Conservation (phyloP, 1,140 invertebrate species). For the Lepidurus packardi region DNA sequence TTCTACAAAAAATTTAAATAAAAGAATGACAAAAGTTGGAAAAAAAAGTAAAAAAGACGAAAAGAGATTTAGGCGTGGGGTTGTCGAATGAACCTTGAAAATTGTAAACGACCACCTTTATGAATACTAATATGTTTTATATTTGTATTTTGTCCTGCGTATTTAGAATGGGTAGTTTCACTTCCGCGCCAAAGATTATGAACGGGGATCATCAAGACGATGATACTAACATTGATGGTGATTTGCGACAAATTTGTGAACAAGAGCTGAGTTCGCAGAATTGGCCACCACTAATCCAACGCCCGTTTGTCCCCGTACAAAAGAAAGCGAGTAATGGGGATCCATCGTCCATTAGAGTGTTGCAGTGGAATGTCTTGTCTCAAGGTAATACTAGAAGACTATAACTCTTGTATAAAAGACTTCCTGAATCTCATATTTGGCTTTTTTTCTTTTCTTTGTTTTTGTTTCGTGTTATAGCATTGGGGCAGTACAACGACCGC, state of each 20-base stretch:
- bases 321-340: background rate
- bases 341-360: slow-evolving; percentile 49
- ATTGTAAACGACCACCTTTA: background rate
- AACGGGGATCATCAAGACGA: slow-evolving; percentile 60
- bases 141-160: slow-evolving; percentile 42
- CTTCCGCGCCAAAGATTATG: slow-evolving; percentile 58
- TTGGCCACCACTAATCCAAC: slow-evolving; percentile 46
- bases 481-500: slow-evolving; percentile 64
- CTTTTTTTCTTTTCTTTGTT: slow-evolving; percentile 20
- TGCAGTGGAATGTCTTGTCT: slow-evolving; percentile 71
- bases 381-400: slow-evolving; percentile 54
- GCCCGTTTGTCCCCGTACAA: slow-evolving; percentile 39
- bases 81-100: background rate
- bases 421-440: slow-evolving; percentile 22
- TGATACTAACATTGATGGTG: slow-evolving; percentile 50
- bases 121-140: background rate
- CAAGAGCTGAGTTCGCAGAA: slow-evolving; percentile 42
- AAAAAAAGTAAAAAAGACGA: background rate
- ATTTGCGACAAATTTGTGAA: slow-evolving; percentile 52
- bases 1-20: no score
- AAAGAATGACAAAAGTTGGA: background rate
- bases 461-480: slow-evolving; percentile 50
- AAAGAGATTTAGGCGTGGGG: background rate
- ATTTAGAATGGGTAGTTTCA: slow-evolving; percentile 66
- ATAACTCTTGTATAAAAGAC: background rate